Evolutionary conservation across 2,888 invertebrate species (phyloP), one percentile per base, ranked within the genome.

Genomic region (Stenolophus ochropezus): DNA sequence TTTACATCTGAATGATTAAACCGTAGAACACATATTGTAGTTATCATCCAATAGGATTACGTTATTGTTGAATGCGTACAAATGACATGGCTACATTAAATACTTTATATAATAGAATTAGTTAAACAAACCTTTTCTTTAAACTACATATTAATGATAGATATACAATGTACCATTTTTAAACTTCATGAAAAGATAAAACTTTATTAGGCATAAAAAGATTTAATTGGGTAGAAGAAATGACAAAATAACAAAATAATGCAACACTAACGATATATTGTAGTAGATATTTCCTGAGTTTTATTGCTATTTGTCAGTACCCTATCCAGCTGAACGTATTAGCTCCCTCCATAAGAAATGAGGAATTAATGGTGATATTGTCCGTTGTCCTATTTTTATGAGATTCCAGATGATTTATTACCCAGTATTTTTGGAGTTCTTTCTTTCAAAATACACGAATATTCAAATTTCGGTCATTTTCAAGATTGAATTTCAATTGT

Each of bases 291-390:
- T 69, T 69, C 65, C 65, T 69, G 65, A 16, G 16, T 33, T 69
- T 69, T 69, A 69, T 69, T 69, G 33, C 65, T 69, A 69, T 69
- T 69, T 69, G 65, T 69, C 65, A 69, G 27, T 69, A 33, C 65
- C 65, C 33, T 33, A 18, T 69, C 14, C 18, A 11, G 33, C 65
- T 69, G 33, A 69, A 69, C 33, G 33, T 69, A 69, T 69, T 69
- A 69, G 65, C 33, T 69, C 65, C 65, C 65, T 69, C 33, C 33
- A 69, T 69, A 69, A 33, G 27, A 69, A 69, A 69, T 69, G 33
- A 69, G 65, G 65, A 69, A 33, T 69, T 69, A 69, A 69, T 69
- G 65, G 65, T 16, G 65, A 27, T 33, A 69, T 69, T 69, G 65
- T 69, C 65, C 65, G 33, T 27, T 69, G 27, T 69, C 33, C 65